Conservation (phyloP, 2,113 vertebrate genomes). For the Pomatostomus ruficeps region DNA sequence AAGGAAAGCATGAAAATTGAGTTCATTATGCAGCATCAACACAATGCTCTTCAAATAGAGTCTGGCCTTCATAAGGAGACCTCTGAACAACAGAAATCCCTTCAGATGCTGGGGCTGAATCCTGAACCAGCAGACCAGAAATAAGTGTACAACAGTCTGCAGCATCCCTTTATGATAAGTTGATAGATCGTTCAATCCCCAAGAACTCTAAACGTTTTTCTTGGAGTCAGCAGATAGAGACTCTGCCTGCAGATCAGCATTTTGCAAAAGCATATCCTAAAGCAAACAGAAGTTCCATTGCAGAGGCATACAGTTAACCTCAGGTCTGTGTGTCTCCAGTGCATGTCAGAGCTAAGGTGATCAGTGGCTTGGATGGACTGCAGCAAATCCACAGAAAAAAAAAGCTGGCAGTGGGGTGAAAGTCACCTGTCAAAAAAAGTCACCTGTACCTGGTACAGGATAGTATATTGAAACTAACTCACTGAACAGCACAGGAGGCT, state of each 20-base stretch:
- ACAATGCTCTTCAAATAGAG: background rate
- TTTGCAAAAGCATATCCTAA: background rate
- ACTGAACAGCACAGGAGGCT: background rate
- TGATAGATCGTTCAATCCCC: background rate
- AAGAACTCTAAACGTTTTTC: background rate
- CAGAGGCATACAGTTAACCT: background rate
- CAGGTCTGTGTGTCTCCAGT: background rate
- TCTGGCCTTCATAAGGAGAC: background rate
- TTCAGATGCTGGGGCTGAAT: background rate
- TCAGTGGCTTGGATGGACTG: background rate
- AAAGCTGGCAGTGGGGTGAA: background rate
- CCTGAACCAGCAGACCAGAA: background rate
- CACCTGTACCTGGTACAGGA: background rate
- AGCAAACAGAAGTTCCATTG: background rate
- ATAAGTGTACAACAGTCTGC: background rate
- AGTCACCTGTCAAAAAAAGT: background rate
- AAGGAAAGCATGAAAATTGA: background rate
- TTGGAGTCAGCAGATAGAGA: background rate
- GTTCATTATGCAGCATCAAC: background rate
- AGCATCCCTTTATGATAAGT: background rate
- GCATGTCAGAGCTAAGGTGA: background rate
- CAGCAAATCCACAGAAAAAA: background rate
- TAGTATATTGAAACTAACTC: background rate
- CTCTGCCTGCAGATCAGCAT: background rate
- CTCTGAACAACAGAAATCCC: background rate